phyloP scores from a whole-genome alignment of 2,113 vertebrate genomes.

The Nothocercus nigrocapillus region DNA sequence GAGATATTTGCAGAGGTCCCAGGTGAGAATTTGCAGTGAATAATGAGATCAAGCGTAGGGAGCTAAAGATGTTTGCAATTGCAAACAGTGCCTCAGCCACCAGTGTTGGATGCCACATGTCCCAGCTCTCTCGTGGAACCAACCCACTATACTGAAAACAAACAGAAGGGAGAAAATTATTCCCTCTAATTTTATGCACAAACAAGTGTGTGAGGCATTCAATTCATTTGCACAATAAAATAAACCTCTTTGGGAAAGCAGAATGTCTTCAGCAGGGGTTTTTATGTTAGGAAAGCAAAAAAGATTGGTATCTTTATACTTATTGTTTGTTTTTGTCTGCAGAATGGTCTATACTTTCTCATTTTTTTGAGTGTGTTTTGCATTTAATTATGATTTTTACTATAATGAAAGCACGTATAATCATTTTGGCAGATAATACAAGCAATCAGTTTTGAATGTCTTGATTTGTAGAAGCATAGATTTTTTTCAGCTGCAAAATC shows the following conservation, averaged over 20 bases:
- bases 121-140: slow-evolving; percentile 84
- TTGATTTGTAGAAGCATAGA: background rate
- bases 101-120: slow-evolving; percentile 96
- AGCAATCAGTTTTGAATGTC: background rate
- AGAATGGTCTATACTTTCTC: background rate
- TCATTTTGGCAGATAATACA: background rate
- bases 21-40: slow-evolving; percentile 98
- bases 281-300: background rate
- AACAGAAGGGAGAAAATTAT: slow-evolving; percentile 52
- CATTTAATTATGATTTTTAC: background rate
- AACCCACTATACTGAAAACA: slow-evolving; percentile 85
- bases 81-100: slow-evolving; percentile 96
- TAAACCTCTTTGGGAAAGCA: background rate
- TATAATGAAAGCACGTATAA: background rate
- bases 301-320: background rate
- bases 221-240: background rate
- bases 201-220: background rate
- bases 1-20: slow-evolving; percentile 96
- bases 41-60: slow-evolving; percentile 93
- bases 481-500: background rate
- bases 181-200: background rate
- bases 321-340: background rate
- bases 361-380: background rate
- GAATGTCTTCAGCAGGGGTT: background rate
- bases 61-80: slow-evolving; percentile 98